These are phyloP conservation scores for Zootermopsis nevadensis DNA, from an alignment of 2,888 invertebrate species.

Conservation along the genomic window DNA sequence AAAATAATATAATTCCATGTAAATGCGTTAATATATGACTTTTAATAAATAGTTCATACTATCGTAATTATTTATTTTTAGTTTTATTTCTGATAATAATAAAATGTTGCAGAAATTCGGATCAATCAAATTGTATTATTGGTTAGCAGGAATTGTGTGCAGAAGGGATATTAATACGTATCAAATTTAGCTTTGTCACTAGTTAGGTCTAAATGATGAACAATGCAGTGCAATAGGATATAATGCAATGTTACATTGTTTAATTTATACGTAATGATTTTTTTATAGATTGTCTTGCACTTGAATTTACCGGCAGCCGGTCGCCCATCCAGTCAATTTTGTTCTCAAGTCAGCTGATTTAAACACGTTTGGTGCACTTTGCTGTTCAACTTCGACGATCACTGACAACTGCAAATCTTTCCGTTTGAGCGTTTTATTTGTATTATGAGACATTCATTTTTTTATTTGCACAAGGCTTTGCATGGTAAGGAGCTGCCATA, in stretches of 20 bases:
- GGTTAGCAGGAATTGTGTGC: too few species aligned
- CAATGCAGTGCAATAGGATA: background rate
- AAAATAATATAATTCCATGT: too few species aligned
- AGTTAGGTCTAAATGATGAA: background rate
- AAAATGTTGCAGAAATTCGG: too few species aligned
- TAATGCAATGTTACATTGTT: constrained; percentile 1
- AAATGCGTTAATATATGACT: too few species aligned
- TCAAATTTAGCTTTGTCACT: too few species aligned
- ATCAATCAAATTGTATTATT: too few species aligned
- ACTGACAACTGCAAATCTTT: background rate
- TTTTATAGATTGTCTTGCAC: background rate
- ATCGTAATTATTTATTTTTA: too few species aligned
- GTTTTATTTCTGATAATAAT: too few species aligned
- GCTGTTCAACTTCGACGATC: background rate
- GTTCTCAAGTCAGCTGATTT: constrained; percentile 13
- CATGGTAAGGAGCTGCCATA: constrained; percentile 17
- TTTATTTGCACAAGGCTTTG: constrained; percentile 24
- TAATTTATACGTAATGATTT: constrained; percentile 1
- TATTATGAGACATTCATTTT: background rate
- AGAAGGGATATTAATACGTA: too few species aligned
- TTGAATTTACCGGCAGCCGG: background rate
- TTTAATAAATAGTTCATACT: too few species aligned
- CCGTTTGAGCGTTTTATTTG: background rate
- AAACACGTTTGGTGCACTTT: constrained; percentile 1
- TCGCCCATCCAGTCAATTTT: background rate